phyloP scores from a whole-genome alignment of 92 coral and sea anemone species.

The Epizoanthus ramosus region DNA sequence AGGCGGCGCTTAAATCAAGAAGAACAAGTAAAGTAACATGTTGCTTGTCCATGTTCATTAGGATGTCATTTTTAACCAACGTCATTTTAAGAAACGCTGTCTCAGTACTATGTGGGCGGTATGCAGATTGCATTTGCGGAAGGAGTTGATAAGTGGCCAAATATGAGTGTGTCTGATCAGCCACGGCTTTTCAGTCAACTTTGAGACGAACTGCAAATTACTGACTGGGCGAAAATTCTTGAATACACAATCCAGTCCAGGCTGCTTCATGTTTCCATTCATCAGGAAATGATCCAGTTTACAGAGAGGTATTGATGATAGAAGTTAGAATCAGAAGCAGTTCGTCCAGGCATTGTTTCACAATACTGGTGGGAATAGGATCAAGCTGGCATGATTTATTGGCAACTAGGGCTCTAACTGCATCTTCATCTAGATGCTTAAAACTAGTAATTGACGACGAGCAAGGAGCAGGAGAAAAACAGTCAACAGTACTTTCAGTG shows the following conservation, averaged over 20 bases:
- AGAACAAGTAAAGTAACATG: too few relatives aligned
- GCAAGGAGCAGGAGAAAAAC: constrained; percentile 35
- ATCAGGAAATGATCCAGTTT: constrained; percentile 27
- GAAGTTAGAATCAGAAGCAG: constrained; percentile 17
- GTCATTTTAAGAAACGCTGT: too few relatives aligned
- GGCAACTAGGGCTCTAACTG: constrained; percentile 12
- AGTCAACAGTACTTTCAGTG: constrained; percentile 32
- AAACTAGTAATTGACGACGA: constrained; percentile 8
- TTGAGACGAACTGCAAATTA: too few relatives aligned
- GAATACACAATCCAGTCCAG: not conserved
- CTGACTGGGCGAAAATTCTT: too few relatives aligned
- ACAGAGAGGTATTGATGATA: not conserved
- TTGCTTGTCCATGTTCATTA: too few relatives aligned
- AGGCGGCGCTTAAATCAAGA: too few relatives aligned
- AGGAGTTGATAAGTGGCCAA: too few relatives aligned
- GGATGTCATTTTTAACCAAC: too few relatives aligned
- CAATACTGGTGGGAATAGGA: not conserved
- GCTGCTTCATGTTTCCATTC: constrained; percentile 24
- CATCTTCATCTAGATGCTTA: constrained; percentile 5
- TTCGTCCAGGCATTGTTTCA: constrained; percentile 18
- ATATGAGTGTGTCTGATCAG: too few relatives aligned
- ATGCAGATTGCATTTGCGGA: too few relatives aligned
- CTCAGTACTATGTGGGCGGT: too few relatives aligned
- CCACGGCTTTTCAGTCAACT: too few relatives aligned
- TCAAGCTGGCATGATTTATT: constrained; percentile 25